These are phyloP conservation scores for Scaptomyza graminum DNA, from an alignment of 1,140 invertebrate species.

Conservation along the genomic window DNA sequence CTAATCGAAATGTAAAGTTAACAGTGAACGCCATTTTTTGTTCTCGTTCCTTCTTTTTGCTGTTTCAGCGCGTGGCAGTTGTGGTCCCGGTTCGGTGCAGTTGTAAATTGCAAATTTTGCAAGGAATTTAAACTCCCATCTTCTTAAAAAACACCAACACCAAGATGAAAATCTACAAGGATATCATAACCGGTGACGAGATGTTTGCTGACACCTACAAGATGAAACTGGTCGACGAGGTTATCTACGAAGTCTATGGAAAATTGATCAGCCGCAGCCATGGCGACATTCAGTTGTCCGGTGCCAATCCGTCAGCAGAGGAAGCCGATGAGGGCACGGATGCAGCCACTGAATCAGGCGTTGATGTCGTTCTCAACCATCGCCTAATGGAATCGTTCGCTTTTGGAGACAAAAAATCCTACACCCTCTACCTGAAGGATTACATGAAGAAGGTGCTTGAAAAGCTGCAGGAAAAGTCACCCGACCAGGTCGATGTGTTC, in stretches of 20 bases:
- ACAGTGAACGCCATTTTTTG: slow-evolving; percentile 47
- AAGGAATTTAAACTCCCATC: slow-evolving; percentile 54
- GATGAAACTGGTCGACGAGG: slow-evolving; percentile 96
- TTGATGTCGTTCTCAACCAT: slow-evolving; percentile 97
- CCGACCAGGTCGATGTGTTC: slow-evolving; percentile 93
- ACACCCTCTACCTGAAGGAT: slow-evolving; percentile 96
- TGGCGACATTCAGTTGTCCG: slow-evolving; percentile 92
- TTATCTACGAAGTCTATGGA: slow-evolving; percentile 97
- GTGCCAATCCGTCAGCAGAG: slow-evolving; percentile 96
- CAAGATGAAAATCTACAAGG: slow-evolving; percentile 97
- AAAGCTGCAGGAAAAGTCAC: slow-evolving; percentile 91
- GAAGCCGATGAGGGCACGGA: slow-evolving; percentile 95
- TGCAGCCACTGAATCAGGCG: slow-evolving; percentile 89
- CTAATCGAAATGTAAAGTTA: slow-evolving; percentile 21
- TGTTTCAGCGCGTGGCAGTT: slow-evolving; percentile 78
- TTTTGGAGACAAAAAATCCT: slow-evolving; percentile 94
- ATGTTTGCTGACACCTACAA: slow-evolving; percentile 99
- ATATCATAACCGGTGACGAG: slow-evolving; percentile 97
- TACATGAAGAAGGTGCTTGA: slow-evolving; percentile 98
- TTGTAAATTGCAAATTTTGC: slow-evolving; percentile 64
- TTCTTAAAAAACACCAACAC: slow-evolving; percentile 39
- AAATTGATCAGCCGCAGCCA: slow-evolving; percentile 90
- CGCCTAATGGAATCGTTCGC: slow-evolving; percentile 93
- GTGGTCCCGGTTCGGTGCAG: slow-evolving; percentile 67
- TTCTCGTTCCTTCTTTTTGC: slow-evolving; percentile 65